Percentiles rank a stretch among this genome's conserved stretches.
Evolutionary conservation across 2,888 invertebrate species (phyloP).

Genomic region (Synanthedon formicaeformis): DNA sequence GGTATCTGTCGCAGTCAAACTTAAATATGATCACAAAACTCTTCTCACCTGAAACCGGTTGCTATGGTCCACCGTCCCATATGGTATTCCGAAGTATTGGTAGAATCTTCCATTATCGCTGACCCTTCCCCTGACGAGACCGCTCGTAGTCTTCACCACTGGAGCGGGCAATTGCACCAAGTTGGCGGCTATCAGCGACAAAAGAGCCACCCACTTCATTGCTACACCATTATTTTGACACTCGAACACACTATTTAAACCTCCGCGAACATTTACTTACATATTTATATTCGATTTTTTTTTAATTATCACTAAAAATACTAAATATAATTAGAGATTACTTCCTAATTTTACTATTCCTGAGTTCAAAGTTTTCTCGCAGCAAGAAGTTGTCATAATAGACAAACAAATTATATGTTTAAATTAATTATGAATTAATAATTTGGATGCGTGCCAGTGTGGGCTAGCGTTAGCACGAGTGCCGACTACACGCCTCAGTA

Average conservation of each 20-base stretch:
- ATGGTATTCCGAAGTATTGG: slow-evolving; percentile 55
- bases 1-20: too few species aligned
- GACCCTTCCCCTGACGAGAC: slow-evolving; percentile 41
- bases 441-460: too few species aligned
- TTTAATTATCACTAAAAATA: neutral
- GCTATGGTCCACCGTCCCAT: slow-evolving; percentile 38
- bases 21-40: too few species aligned
- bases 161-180: slow-evolving; percentile 48
- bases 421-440: too few species aligned
- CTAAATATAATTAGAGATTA: neutral
- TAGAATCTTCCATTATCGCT: slow-evolving; percentile 39
- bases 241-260: neutral
- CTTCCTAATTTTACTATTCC: neutral
- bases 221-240: neutral
- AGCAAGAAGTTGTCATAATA: too few species aligned
- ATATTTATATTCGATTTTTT: neutral
- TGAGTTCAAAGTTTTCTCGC: too few species aligned
- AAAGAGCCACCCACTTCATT: slow-evolving; percentile 50
- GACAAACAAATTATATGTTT: too few species aligned
- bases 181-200: slow-evolving; percentile 39
- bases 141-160: slow-evolving; percentile 32
- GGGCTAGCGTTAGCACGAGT: too few species aligned
- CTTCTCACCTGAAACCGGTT: slow-evolving; percentile 52
- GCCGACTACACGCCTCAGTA: too few species aligned
- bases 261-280: neutral